Evolutionary conservation across 2,113 vertebrate genomes (phyloP).

Genomic region (Tringa solitaria): DNA sequence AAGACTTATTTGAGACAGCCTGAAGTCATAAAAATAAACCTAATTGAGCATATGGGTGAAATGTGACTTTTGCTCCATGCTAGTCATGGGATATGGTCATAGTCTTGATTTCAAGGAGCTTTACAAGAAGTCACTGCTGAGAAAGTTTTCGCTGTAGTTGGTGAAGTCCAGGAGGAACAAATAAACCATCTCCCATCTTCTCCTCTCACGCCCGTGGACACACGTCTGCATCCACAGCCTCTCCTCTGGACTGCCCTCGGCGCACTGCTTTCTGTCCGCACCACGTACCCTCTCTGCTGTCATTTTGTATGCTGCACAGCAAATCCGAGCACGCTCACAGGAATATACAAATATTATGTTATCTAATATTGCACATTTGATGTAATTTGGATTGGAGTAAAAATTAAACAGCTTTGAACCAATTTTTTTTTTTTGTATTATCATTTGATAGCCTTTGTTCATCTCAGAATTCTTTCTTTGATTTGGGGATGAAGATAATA

Average conservation of each 20-base stretch:
- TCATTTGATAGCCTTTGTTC: background rate
- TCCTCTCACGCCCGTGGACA: background rate
- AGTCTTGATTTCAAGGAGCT: constrained; percentile 33
- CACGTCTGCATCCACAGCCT: background rate
- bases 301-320: background rate
- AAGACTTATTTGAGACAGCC: background rate
- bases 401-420: background rate
- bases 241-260: background rate
- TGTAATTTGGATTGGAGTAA: background rate
- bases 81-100: background rate
- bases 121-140: background rate
- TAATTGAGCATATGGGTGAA: background rate
- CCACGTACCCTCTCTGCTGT: background rate
- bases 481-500: background rate
- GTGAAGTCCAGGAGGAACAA: background rate
- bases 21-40: constrained; percentile 11
- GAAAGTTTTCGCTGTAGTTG: background rate
- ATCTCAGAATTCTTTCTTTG: background rate
- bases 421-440: background rate
- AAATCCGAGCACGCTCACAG: background rate
- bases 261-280: background rate
- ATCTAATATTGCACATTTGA: background rate
- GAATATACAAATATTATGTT: background rate
- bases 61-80: background rate
- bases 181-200: background rate